Percentiles rank a stretch among this genome's conserved stretches.
These are phyloP conservation scores for Dolichotis patagonum DNA, from an alignment of 2,113 vertebrate species.

Conservation along the genomic window DNA sequence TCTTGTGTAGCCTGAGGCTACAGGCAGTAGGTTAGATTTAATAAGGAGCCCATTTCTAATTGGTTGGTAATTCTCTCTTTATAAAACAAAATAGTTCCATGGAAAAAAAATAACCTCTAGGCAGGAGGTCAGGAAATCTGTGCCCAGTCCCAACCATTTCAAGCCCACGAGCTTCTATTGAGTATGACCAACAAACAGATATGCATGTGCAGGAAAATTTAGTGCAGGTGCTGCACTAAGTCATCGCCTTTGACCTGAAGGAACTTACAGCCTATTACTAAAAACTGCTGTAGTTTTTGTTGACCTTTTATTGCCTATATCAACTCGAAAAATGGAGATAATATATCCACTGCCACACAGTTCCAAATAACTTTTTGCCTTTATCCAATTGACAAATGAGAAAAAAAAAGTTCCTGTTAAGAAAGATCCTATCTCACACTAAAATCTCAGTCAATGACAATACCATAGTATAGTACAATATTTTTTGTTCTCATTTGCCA, in stretches of 20 bases:
- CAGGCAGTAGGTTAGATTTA: slow-evolving; percentile 60
- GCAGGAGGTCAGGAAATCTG: slow-evolving; percentile 21
- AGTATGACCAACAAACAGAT: background rate
- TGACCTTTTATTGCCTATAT: background rate
- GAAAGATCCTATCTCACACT: background rate
- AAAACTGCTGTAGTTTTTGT: background rate
- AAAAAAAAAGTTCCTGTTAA: background rate
- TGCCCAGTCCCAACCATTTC: background rate
- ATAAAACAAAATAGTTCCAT: background rate
- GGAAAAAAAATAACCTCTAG: slow-evolving; percentile 60
- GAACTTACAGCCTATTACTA: background rate
- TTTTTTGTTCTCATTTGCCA: background rate
- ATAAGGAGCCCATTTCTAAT: slow-evolving; percentile 54
- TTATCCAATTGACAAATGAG: background rate
- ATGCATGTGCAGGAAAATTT: background rate
- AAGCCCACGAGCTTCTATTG: background rate
- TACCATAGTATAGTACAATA: background rate
- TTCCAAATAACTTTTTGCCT: background rate
- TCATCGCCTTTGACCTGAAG: slow-evolving; percentile 8
- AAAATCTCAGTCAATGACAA: background rate
- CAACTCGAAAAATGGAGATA: slow-evolving; percentile 21
- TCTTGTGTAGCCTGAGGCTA: slow-evolving; percentile 43
- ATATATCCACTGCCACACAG: background rate
- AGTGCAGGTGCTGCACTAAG: background rate
- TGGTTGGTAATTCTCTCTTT: slow-evolving; percentile 10